phyloP scores from a whole-genome alignment of 1,140 invertebrate genomes.

The Euwallacea fornicatus region DNA sequence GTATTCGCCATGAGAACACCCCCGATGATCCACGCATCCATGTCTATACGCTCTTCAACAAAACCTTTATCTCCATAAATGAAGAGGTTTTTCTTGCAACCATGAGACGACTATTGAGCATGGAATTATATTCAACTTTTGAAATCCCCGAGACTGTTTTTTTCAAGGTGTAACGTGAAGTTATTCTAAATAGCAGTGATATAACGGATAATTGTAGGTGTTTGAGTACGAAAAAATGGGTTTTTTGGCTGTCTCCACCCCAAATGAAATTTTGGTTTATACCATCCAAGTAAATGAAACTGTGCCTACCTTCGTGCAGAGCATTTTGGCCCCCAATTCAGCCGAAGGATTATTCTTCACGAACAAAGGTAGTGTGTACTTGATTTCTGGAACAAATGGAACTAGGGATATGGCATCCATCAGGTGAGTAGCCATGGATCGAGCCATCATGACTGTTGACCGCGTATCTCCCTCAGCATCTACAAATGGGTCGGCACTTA shows the following conservation, averaged over 20 bases:
- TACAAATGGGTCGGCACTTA: conserved; percentile 43
- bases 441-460: background rate
- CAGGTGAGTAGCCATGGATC: conserved; percentile 20
- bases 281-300: background rate
- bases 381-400: conserved; percentile 28
- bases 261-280: conserved; percentile 8
- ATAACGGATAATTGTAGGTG: conserved; percentile 1
- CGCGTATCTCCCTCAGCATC: conserved; percentile 34
- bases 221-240: conserved; percentile 20
- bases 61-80: conserved; percentile 20
- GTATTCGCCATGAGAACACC: no score
- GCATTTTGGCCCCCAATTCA: conserved; percentile 1
- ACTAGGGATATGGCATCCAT: conserved; percentile 8
- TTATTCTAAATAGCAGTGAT: background rate
- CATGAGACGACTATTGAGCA: conserved; percentile 5
- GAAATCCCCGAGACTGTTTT: background rate
- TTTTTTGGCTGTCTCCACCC: conserved; percentile 6
- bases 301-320: conserved; percentile 22
- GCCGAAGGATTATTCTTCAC: conserved; percentile 38
- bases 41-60: conserved; percentile 18
- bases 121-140: conserved; percentile 15
- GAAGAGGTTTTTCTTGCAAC: conserved; percentile 20
- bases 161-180: conserved; percentile 11
- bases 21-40: background rate
- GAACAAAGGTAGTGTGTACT: conserved; percentile 37